phyloP scores from a whole-genome alignment of 2,888 invertebrate species.

The Exephanes ischioxanthus region DNA sequence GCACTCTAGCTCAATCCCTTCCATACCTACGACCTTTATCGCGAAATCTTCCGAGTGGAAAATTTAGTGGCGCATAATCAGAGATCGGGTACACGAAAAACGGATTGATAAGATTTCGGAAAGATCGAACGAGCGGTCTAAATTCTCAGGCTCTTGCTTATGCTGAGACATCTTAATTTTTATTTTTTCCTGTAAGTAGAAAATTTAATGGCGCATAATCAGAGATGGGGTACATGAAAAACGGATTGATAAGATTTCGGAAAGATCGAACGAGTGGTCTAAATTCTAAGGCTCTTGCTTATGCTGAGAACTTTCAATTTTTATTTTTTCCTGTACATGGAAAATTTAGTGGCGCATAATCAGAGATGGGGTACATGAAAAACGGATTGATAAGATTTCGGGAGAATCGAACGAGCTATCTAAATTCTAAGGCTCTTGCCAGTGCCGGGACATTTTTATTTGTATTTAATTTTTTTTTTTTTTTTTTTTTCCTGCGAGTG shows the following conservation, averaged over 20 bases:
- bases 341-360: conserved; percentile 1
- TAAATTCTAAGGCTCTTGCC: not conserved
- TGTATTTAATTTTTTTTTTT: not conserved
- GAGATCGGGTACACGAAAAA: not conserved
- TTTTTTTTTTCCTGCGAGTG: not conserved
- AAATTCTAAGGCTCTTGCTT: not conserved
- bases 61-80: not conserved
- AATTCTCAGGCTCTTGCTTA: not conserved
- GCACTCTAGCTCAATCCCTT: not conserved
- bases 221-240: not conserved
- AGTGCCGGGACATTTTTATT: not conserved
- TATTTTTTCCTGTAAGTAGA: not conserved
- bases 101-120: not conserved
- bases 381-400: not conserved
- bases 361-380: not conserved
- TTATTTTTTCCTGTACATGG: too few species aligned
- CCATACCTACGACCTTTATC: conserved; percentile 31
- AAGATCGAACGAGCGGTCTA: not conserved
- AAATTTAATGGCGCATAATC: not conserved
- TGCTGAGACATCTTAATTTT: not conserved
- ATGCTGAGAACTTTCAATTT: not conserved
- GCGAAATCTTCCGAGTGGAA: conserved; percentile 17
- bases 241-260: not conserved
- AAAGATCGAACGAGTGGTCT: not conserved
- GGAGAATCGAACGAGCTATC: not conserved